These are phyloP conservation scores for Hesperia comma DNA, from an alignment of 2,888 invertebrate species.

Conservation along the genomic window DNA sequence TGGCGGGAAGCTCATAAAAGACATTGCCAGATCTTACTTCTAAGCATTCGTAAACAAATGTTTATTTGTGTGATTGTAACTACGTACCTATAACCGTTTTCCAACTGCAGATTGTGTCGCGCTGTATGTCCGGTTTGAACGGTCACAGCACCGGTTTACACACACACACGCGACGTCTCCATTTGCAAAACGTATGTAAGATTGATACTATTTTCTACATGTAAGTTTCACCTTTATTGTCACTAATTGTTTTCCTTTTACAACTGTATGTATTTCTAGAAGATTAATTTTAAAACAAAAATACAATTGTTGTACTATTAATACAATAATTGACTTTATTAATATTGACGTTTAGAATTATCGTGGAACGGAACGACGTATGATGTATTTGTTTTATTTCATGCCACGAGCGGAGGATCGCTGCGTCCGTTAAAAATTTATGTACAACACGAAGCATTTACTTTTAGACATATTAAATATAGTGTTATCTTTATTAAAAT, in stretches of 20 bases:
- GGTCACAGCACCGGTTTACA: conserved; percentile 4
- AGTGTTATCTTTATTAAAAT: conserved; percentile 74
- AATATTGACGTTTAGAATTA: conserved; percentile 73
- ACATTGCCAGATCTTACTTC: conserved; percentile 72
- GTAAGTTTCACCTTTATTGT: conserved; percentile 77
- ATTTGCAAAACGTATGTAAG: conserved; percentile 49
- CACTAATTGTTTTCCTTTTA: conserved; percentile 75
- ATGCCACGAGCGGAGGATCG: conserved; percentile 44
- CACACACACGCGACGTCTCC: conserved; percentile 40
- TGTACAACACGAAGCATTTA: conserved; percentile 84
- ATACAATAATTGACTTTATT: conserved; percentile 73
- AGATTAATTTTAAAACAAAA: conserved; percentile 71
- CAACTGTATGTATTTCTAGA: conserved; percentile 77
- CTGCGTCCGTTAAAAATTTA: conserved; percentile 61
- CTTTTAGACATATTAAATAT: conserved; percentile 81
- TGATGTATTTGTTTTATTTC: conserved; percentile 59
- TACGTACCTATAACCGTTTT: conserved; percentile 58
- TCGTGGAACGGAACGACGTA: conserved; percentile 67
- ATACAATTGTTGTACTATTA: conserved; percentile 76
- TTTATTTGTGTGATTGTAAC: conserved; percentile 70
- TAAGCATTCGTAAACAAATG: conserved; percentile 69
- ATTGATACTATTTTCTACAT: conserved; percentile 57
- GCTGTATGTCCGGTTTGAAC: conserved; percentile 13
- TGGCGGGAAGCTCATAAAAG: conserved; percentile 59
- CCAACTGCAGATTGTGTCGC: conserved; percentile 46